A percentile compares a stretch with the other conserved stretches of the same genome.
Conservation (phyloP, 2,888 invertebrate genomes). For the Antitype chi region DNA sequence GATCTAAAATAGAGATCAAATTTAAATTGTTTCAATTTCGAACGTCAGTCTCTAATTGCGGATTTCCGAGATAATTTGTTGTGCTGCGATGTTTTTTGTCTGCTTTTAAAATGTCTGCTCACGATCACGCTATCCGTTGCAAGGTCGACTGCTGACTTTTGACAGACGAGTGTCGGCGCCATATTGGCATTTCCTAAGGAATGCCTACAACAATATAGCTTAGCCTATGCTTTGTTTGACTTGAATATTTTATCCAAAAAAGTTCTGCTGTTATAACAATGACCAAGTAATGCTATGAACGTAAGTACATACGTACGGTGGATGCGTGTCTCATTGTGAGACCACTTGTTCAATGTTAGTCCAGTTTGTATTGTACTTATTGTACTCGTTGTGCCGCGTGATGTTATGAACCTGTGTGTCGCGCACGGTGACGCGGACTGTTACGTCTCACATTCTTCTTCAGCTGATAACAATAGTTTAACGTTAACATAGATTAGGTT, state of each 20-base stretch:
- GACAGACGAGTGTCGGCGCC: conserved; percentile 62
- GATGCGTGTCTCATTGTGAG: conserved; percentile 54
- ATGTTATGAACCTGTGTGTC: conserved; percentile 52
- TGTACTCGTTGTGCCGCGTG: conserved; percentile 59
- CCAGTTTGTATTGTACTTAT: conserved; percentile 62
- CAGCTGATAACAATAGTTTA: conserved; percentile 38
- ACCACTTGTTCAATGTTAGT: conserved; percentile 68
- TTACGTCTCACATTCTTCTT: conserved; percentile 51
- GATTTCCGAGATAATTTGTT: conserved; percentile 77
- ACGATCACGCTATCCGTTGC: conserved; percentile 71
- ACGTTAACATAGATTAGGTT: conserved; percentile 34
- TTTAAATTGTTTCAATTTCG: conserved; percentile 43
- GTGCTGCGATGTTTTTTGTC: conserved; percentile 69
- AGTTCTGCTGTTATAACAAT: conserved; percentile 20
- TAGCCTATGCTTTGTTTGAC: conserved; percentile 15
- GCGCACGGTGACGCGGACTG: conserved; percentile 52
- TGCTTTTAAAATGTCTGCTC: conserved; percentile 70
- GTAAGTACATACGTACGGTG: conserved; percentile 41
- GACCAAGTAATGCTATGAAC: conserved; percentile 17
- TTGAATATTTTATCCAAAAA: conserved; percentile 22
- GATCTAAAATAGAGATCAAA: conserved; percentile 70
- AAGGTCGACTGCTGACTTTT: conserved; percentile 75
- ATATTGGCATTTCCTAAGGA: conserved; percentile 72
- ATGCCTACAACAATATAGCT: conserved; percentile 62
- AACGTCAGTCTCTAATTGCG: conserved; percentile 69